Conservation (phyloP, 1,140 invertebrate species). For the Drosophila kepulauana region DNA sequence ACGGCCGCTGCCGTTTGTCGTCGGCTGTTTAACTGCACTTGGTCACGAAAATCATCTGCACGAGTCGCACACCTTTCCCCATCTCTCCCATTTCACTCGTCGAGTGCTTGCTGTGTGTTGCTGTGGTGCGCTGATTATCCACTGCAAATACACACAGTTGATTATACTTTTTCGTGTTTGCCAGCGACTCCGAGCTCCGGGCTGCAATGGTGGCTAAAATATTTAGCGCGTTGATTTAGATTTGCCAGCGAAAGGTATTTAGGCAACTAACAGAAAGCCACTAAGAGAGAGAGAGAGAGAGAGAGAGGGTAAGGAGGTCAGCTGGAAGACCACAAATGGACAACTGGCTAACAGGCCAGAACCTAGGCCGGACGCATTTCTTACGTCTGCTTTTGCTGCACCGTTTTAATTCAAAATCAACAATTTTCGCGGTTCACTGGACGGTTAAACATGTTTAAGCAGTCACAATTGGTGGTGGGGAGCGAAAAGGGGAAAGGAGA, state of each 20-base stretch:
- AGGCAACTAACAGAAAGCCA: constrained; percentile 47
- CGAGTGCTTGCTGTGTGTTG: constrained; percentile 30
- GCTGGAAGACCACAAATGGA: constrained; percentile 66
- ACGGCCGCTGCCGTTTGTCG: constrained; percentile 66
- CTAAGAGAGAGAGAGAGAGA: neutral
- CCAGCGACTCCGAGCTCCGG: constrained; percentile 44
- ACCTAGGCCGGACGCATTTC: constrained; percentile 62
- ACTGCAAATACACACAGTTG: constrained; percentile 80
- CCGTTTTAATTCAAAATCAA: constrained; percentile 82
- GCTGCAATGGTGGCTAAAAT: constrained; percentile 74
- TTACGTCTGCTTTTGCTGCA: constrained; percentile 41
- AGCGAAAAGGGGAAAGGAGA: neutral
- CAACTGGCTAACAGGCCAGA: constrained; percentile 41
- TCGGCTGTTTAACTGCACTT: constrained; percentile 79
- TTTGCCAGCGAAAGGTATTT: constrained; percentile 79
- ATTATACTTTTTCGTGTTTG: constrained; percentile 83
- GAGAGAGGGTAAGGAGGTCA: neutral
- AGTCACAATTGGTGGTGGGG: constrained; percentile 48
- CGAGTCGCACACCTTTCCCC: constrained; percentile 1
- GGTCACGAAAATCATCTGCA: constrained; percentile 80
- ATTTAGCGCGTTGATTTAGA: constrained; percentile 83
- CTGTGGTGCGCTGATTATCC: constrained; percentile 71
- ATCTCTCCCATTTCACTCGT: neutral
- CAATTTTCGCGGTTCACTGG: constrained; percentile 80
- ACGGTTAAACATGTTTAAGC: constrained; percentile 82